Conservation (phyloP, 2,113 vertebrate species). For the Heterotilapia buettikoferi region DNA sequence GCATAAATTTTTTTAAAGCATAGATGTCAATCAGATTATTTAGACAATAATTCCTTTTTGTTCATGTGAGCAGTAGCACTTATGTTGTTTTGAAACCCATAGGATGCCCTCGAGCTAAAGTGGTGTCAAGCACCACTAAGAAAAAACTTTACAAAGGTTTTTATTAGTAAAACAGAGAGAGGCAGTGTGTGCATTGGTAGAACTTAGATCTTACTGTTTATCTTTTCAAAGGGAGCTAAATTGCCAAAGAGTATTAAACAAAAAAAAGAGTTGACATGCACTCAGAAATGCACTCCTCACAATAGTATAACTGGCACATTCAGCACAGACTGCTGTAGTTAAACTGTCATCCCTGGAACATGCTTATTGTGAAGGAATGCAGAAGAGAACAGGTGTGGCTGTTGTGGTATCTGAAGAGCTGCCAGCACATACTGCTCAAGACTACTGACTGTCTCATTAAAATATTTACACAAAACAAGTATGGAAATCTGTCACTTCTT, state of each 20-base stretch:
- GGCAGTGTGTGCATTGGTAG: not conserved
- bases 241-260: not conserved
- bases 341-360: not conserved
- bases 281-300: not conserved
- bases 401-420: not conserved
- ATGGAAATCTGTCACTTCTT: not conserved
- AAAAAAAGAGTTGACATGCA: not conserved
- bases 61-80: not conserved
- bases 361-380: constrained; percentile 7
- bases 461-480: not conserved
- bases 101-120: not conserved
- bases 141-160: not conserved
- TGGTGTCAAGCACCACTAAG: not conserved
- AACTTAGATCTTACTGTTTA: not conserved
- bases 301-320: not conserved
- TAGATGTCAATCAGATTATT: not conserved
- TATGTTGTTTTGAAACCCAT: constrained; percentile 11
- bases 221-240: not conserved
- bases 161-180: not conserved
- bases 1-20: constrained; percentile 6
- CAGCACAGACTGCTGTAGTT: not conserved
- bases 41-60: constrained; percentile 34
- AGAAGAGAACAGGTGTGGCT: constrained; percentile 32
- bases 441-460: not conserved
- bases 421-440: not conserved